Evolutionary conservation across 2,797 vertebrate genomes (phyloP), one percentile per base, ranked within the genome.

Genomic region (Eleutherodactylus coqui): DNA sequence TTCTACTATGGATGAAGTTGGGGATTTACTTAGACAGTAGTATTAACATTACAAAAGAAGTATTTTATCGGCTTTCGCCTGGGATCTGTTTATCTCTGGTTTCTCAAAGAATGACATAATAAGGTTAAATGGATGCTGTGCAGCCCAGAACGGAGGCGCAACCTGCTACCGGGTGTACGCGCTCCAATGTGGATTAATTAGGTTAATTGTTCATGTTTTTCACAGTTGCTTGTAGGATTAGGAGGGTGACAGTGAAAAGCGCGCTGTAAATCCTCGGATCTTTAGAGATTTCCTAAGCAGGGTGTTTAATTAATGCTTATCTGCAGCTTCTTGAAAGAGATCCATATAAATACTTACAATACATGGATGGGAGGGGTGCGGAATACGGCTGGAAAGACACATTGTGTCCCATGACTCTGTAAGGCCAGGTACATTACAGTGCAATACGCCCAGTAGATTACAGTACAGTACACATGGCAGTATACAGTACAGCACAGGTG

Each of bases 1-100:
- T 76, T 85, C 82, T 88, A 41, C 19, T 83, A 14, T 72, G 88
- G 80, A 80, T 90, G 24, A 85, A 92, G 90, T 88, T 0, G 0
- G 45, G 90, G 89, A 91, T 92, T 90, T 90, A 88, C 80, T 86
- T 89, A 90, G 90, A 83, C 83, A 88, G 60, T 69, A 88, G 86
- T 27, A 92, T 92, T 93, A 92, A 77, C 89, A 91, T 89, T 90
- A 92, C 41, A 91, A 91, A 92, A 90, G 76, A 87, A 90, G 73
- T 85, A 36, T 90, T 89, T 91, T 89, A 88, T 87, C 85, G 14
- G 70, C 55, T 89, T 92, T 91, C 89, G 84, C 27, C 0, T 36
- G 82, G 75, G 75, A 89, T 92, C 90, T 90, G 67, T 90, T 92
- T 92, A 83, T 67, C 83, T 84, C 62, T 89, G 2, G 87, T 91